A percentile compares a stretch with the other conserved stretches of the same genome.
phyloP scores from a whole-genome alignment of 2,113 vertebrate species.

The Meles meles region DNA sequence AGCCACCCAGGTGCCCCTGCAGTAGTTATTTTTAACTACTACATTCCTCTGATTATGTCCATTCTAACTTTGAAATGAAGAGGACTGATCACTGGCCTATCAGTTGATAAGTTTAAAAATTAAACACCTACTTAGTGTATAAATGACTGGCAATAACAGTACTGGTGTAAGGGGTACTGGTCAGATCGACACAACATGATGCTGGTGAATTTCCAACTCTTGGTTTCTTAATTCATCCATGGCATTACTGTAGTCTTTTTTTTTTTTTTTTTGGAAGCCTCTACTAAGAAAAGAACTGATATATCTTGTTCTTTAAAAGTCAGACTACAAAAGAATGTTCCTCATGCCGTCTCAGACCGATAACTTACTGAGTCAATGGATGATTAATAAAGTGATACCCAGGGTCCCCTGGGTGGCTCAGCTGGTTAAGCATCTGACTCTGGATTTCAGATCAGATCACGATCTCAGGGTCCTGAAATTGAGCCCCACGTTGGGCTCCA shows the following conservation, averaged over 20 bases:
- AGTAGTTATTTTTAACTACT: neutral
- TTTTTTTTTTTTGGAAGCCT: neutral
- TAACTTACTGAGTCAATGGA: neutral
- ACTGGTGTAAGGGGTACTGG: neutral
- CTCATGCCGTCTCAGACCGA: neutral
- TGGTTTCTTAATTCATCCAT: neutral
- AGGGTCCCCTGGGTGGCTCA: neutral
- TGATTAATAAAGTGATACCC: neutral
- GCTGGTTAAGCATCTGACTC: neutral
- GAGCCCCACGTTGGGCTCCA: neutral
- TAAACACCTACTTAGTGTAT: neutral
- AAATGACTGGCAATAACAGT: neutral
- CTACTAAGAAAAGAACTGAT: neutral
- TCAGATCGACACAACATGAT: neutral
- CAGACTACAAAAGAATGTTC: neutral
- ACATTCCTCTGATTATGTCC: neutral
- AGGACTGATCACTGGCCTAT: neutral
- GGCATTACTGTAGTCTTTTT: neutral
- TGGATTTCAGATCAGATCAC: neutral
- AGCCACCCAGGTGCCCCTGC: neutral
- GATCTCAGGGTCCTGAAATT: neutral
- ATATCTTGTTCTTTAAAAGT: neutral
- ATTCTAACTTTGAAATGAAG: conserved; percentile 14
- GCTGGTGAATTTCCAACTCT: neutral
- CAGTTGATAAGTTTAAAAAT: neutral